Evolutionary conservation across 1,140 invertebrate species (phyloP).

Genomic region (Ceratosolen solmsi): DNA sequence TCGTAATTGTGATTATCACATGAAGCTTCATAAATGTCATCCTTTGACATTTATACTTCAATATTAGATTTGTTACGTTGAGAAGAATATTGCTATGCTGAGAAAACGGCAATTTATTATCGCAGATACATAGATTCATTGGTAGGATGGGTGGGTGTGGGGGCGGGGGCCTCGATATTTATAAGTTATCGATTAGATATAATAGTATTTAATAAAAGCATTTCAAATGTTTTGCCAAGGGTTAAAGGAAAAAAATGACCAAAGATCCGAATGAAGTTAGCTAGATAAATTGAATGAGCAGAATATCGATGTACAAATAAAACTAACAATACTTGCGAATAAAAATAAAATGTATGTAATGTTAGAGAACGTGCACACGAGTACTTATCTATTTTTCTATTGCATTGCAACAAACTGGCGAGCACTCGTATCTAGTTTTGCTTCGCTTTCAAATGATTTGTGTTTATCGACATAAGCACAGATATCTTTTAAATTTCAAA

Average conservation of each 20-base stretch:
- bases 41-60: neutral
- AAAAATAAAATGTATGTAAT: neutral
- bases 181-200: too few species aligned
- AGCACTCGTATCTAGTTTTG: neutral
- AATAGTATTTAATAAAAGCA: too few species aligned
- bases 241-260: too few species aligned
- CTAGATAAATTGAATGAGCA: neutral
- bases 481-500: neutral
- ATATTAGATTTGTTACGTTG: neutral
- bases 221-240: too few species aligned
- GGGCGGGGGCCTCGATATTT: too few species aligned
- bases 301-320: neutral
- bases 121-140: too few species aligned
- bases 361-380: neutral
- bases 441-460: neutral
- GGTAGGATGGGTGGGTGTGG: too few species aligned
- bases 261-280: neutral
- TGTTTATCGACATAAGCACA: neutral
- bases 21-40: neutral
- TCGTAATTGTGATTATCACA: neutral
- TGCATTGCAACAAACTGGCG: neutral
- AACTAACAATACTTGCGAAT: neutral
- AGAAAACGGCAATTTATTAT: too few species aligned
- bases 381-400: neutral
- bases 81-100: neutral